Conservation (phyloP, 2,113 vertebrate genomes). For the Thalassoma bifasciatum region DNA sequence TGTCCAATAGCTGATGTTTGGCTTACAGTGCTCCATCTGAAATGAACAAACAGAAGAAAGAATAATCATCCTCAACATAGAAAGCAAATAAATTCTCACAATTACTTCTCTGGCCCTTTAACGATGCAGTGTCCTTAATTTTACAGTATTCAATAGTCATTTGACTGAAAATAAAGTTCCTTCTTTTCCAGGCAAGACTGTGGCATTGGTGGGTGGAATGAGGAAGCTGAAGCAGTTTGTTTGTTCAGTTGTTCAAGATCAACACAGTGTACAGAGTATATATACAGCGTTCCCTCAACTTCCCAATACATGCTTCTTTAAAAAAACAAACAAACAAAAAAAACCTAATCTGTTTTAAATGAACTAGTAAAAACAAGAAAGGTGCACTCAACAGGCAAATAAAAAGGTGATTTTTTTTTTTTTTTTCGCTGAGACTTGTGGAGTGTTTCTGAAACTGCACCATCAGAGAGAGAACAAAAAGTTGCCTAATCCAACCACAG, state of each 20-base stretch:
- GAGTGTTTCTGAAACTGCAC: not conserved
- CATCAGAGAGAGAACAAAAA: not conserved
- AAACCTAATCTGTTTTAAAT: not conserved
- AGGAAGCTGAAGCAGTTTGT: not conserved
- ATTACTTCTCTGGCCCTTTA: not conserved
- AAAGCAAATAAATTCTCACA: not conserved
- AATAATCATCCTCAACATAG: constrained; percentile 1
- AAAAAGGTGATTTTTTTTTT: not conserved
- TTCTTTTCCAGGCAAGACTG: not conserved
- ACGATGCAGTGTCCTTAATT: not conserved
- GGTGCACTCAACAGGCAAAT: not conserved
- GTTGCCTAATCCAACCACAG: not conserved
- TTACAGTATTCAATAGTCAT: not conserved
- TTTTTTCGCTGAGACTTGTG: not conserved
- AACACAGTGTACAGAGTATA: not conserved
- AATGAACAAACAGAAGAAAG: constrained; percentile 16
- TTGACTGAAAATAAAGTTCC: not conserved
- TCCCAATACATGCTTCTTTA: too few species aligned
- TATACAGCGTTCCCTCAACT: not conserved
- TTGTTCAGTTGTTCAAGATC: not conserved
- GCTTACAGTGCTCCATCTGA: constrained; percentile 79
- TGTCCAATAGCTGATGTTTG: constrained; percentile 79
- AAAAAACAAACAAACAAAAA: not conserved
- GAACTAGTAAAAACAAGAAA: not conserved
- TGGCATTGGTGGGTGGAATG: not conserved